Base-by-base conservation (phyloP, 37 sponge, comb jelly and placozoan genomes). In the Mnemiopsis leidyi region DNA sequence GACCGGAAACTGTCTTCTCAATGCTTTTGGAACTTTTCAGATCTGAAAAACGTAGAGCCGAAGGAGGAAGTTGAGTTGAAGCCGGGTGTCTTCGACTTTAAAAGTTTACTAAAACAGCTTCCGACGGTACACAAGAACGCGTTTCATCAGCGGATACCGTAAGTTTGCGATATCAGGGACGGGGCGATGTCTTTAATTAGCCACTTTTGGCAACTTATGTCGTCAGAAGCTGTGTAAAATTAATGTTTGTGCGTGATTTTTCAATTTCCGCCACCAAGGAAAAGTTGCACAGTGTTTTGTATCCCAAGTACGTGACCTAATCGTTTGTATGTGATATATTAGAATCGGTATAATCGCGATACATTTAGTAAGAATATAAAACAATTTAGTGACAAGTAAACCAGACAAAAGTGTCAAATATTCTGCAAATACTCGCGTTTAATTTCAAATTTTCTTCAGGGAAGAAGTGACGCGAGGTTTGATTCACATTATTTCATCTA, bases 391-490 rank as follows among this genome's bases (percentile, higher is more conserved):
- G n/a, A n/a, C n/a, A n/a, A n/a, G n/a, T n/a, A n/a, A n/a, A n/a
- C n/a, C n/a, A n/a, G n/a, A n/a, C n/a, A n/a, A n/a, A n/a, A n/a
- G n/a, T n/a, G n/a, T n/a, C n/a, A n/a, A n/a, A n/a, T n/a, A n/a
- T n/a, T n/a, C n/a, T n/a, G n/a, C n/a, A n/a, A n/a, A n/a, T n/a
- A n/a, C n/a, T n/a, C n/a, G n/a, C n/a, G n/a, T n/a, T n/a, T n/a
- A n/a, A n/a, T n/a, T n/a, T n/a, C n/a, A 21, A 23, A 20, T 69
- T 69, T 3, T 77, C 33, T 77, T 28, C 79, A 77, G 79, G 20
- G 79, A 13, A 36, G 79, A 77, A 3, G 79, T 77, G 34, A 77
- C 79, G 79, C 30, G 79, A 77, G 79, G 79, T 77, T 31, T 31
- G 79, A 32, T 31, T 71, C 73, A 5, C 9, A 48, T 48, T 18